These are phyloP conservation scores for Spheniscus mendiculus DNA, from an alignment of 2,113 vertebrate genomes.

Conservation along the genomic window DNA sequence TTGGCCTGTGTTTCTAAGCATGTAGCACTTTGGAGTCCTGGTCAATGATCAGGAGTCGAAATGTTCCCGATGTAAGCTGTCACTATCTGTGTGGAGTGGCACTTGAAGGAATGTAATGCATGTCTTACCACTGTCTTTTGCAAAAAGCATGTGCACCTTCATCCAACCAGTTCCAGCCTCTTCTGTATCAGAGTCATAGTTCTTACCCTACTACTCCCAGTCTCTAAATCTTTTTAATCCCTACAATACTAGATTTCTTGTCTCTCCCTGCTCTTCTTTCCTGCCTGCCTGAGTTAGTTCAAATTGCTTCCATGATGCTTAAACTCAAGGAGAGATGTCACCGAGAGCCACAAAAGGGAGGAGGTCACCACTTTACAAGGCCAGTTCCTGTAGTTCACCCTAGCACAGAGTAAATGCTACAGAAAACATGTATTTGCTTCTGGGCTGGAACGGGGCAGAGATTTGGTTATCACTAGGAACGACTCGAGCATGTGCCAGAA, in stretches of 20 bases:
- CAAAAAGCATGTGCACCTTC: neutral
- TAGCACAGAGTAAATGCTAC: neutral
- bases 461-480: neutral
- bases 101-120: constrained; percentile 1
- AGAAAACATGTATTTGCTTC: neutral
- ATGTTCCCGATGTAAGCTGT: neutral
- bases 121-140: neutral
- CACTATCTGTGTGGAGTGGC: neutral
- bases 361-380: neutral
- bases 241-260: neutral
- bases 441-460: neutral
- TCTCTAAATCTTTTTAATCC: neutral
- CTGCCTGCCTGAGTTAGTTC: neutral
- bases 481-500: neutral
- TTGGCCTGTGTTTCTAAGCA: neutral
- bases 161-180: neutral
- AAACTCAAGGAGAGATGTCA: neutral
- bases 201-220: neutral
- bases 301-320: neutral
- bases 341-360: neutral
- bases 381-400: neutral
- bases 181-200: neutral
- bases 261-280: neutral
- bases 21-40: neutral
- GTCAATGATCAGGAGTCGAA: neutral